phyloP scores from a whole-genome alignment of 2,113 vertebrate species.

The Dasyprocta punctata region DNA sequence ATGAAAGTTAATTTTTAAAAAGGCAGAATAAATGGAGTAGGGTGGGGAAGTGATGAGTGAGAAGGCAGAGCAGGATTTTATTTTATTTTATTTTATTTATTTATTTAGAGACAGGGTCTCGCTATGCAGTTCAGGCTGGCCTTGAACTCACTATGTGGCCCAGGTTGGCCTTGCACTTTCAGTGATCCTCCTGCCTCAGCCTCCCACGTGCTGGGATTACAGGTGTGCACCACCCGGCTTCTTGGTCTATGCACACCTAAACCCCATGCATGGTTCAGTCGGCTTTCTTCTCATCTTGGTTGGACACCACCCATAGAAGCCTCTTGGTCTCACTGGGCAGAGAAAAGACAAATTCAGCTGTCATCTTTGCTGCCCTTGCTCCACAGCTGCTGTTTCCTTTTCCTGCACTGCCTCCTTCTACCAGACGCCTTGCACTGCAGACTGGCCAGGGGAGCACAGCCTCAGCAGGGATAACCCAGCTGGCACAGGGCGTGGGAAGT shows the following conservation, averaged over 20 bases:
- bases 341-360: not conserved
- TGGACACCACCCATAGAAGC: not conserved
- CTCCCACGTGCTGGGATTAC: not conserved
- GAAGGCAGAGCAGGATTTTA: not conserved
- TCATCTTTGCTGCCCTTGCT: not conserved
- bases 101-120: not conserved
- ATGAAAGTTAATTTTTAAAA: not conserved
- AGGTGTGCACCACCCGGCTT: not conserved
- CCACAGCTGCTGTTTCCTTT: not conserved
- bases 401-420: not conserved
- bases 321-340: not conserved
- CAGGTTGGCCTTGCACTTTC: not conserved
- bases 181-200: not conserved
- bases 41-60: not conserved
- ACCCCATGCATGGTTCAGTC: rapidly evolving
- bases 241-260: rapidly evolving
- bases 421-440: not conserved
- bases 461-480: not conserved
- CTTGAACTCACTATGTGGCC: not conserved
- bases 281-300: not conserved
- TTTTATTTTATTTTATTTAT: not conserved
- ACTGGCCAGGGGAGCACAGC: not conserved
- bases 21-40: not conserved
- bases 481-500: rapidly evolving
- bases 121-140: not conserved